These are phyloP conservation scores for Stegodyphus mimosarum DNA, from an alignment of 1,140 invertebrate genomes.

Conservation along the genomic window DNA sequence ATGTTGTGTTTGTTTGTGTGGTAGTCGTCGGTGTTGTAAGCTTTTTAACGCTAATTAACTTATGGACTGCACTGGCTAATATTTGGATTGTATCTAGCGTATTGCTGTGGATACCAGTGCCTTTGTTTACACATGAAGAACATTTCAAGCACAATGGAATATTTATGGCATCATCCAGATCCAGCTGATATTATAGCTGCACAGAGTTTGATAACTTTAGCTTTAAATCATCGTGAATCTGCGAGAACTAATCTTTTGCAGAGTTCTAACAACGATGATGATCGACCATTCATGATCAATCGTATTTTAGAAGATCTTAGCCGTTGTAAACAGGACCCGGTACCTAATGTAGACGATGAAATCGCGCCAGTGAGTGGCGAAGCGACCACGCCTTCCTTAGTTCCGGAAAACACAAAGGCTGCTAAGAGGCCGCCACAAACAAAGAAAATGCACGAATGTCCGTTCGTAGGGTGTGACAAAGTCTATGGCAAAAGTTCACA, in stretches of 20 bases:
- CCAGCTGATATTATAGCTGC: background rate
- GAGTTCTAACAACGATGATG: background rate
- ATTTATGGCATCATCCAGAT: background rate
- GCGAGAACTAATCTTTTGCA: background rate
- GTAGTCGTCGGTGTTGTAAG: no score
- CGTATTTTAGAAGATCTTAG: conserved; percentile 74
- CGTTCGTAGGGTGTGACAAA: conserved; percentile 79
- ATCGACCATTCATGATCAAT: conserved; percentile 69
- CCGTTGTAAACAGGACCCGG: conserved; percentile 72
- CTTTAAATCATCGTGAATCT: background rate
- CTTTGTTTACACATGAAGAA: background rate
- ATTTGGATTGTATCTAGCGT: no score
- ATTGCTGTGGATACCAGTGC: no score
- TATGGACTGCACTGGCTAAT: no score
- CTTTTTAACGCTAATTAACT: no score
- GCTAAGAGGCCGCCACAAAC: background rate
- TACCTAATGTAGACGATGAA: conserved; percentile 64
- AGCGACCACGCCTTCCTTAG: conserved; percentile 11
- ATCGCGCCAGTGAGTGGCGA: background rate
- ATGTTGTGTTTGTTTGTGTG: no score
- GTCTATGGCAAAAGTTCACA: conserved; percentile 85
- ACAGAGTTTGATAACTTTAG: background rate
- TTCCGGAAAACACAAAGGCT: background rate
- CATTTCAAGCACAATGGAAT: background rate
- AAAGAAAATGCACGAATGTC: conserved; percentile 69